Evolutionary conservation across 1,140 invertebrate genomes (phyloP).

Genomic region (Oedothorax gibbosus): DNA sequence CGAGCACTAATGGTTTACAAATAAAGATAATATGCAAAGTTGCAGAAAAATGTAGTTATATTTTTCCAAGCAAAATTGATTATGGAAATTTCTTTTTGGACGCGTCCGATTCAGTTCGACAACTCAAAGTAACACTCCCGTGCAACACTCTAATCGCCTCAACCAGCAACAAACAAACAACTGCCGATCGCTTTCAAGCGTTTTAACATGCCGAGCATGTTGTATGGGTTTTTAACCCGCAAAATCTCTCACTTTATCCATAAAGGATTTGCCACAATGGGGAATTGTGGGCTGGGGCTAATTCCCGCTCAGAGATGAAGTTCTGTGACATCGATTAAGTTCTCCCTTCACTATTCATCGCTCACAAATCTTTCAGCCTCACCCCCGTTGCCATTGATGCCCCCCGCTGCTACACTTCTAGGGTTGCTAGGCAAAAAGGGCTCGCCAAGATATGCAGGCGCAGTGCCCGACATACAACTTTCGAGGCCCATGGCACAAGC

Average conservation of each 20-base stretch:
- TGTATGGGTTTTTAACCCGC: conserved; percentile 35
- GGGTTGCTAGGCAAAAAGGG: too few relatives aligned
- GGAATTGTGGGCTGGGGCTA: conserved; percentile 17
- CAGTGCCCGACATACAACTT: too few relatives aligned
- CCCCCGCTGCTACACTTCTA: too few relatives aligned
- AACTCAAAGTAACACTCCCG: too few relatives aligned
- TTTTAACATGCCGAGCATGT: neutral
- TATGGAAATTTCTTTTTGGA: too few relatives aligned
- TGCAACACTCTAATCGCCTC: neutral
- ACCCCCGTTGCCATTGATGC: neutral
- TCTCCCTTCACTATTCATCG: neutral
- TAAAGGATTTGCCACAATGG: conserved; percentile 49
- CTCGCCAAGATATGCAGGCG: too few relatives aligned
- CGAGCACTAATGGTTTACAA: too few relatives aligned
- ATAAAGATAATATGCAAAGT: too few relatives aligned
- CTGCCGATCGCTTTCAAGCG: neutral
- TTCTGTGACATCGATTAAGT: conserved; percentile 55
- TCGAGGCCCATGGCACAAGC: too few relatives aligned
- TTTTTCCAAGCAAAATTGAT: too few relatives aligned
- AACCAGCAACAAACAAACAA: conserved; percentile 9
- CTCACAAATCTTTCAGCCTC: neutral
- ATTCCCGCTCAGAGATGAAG: conserved; percentile 40
- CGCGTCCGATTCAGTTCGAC: too few relatives aligned
- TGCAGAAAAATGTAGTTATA: too few relatives aligned
- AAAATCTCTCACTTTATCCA: conserved; percentile 56